A percentile compares a stretch with the other conserved stretches of the same genome.
Evolutionary conservation across 2,797 vertebrate species (phyloP).

Genomic region (Poliocrania exsul): DNA sequence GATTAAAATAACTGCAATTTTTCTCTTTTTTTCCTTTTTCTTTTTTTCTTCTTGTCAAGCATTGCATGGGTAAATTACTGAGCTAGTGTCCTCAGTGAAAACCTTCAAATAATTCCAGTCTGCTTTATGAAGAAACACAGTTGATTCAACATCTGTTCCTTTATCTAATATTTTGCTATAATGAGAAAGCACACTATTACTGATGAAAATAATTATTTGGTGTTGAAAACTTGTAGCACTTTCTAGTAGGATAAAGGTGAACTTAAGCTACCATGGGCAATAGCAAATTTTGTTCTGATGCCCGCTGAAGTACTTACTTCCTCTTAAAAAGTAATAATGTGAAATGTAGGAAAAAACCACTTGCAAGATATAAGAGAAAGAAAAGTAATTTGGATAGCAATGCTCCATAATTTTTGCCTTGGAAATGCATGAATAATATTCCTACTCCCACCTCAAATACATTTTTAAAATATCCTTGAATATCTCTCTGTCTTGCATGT

Average conservation of each 20-base stretch:
- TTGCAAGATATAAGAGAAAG: neutral
- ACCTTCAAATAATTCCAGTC: neutral
- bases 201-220: neutral
- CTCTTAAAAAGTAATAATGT: neutral
- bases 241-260: neutral
- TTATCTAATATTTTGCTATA: neutral
- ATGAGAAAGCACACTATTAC: neutral
- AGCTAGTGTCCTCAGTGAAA: neutral
- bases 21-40: neutral
- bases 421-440: neutral
- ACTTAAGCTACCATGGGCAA: neutral
- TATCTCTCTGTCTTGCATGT: neutral
- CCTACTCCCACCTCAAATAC: neutral
- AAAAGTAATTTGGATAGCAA: neutral
- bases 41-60: neutral
- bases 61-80: neutral
- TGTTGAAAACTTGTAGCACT: neutral
- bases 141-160: neutral
- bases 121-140: neutral
- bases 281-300: neutral
- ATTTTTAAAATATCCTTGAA: neutral
- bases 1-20: neutral
- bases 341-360: rapidly evolving
- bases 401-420: neutral
- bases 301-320: neutral